These are phyloP conservation scores for Sapajus apella DNA, from an alignment of 2,113 vertebrate species.

Conservation along the genomic window DNA sequence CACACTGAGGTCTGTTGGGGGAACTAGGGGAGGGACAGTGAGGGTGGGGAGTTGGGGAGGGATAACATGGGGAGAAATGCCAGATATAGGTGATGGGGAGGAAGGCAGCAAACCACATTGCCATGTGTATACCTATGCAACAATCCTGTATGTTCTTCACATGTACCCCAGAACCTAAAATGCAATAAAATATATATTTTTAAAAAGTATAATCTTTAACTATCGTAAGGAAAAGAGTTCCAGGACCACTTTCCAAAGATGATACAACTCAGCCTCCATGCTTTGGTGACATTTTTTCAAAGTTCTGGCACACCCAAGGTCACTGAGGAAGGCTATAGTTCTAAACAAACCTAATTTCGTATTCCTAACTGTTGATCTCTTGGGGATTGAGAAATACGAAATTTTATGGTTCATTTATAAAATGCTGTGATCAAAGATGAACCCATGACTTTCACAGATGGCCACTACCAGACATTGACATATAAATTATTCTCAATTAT, in stretches of 20 bases:
- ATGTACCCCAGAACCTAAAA: too few species aligned
- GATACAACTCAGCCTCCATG: not conserved
- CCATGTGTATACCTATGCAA: too few species aligned
- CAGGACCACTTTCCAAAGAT: not conserved
- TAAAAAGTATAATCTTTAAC: not conserved
- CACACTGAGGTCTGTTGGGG: too few species aligned
- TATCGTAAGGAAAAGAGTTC: not conserved
- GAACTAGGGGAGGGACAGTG: too few species aligned
- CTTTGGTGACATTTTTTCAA: constrained; percentile 12
- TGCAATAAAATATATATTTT: too few species aligned
- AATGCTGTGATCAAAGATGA: constrained; percentile 1
- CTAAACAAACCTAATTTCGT: not conserved
- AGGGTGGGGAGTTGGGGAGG: too few species aligned
- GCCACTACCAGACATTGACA: not conserved
- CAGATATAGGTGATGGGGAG: too few species aligned
- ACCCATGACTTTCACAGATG: constrained; percentile 12
- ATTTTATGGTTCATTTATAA: constrained; percentile 24
- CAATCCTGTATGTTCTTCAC: too few species aligned
- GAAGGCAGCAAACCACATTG: too few species aligned
- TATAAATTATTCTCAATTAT: not conserved
- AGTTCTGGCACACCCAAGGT: not conserved
- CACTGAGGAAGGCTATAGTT: not conserved
- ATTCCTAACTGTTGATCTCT: not conserved
- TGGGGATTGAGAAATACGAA: constrained; percentile 4
- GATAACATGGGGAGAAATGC: too few species aligned